Base-by-base conservation (phyloP, 2,797 vertebrate genomes). In the Chelon labrosus region DNA sequence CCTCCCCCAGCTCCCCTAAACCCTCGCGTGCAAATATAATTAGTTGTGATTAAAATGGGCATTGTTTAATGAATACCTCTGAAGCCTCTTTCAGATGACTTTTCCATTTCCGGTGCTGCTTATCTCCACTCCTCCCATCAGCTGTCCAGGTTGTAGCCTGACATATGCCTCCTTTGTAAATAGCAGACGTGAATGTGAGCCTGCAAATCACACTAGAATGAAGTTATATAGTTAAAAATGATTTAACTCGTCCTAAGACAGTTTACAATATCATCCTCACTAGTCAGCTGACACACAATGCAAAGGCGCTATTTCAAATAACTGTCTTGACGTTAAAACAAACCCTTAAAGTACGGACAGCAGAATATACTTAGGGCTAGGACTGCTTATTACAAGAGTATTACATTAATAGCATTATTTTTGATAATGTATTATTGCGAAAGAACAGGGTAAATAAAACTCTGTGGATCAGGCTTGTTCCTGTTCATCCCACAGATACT, bases 41-140 rank as follows among this genome's bases (percentile, higher is more conserved):
- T 96, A 96, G 88, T 92, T 86, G 76, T 94, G 95, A 96, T 96
- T 94, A 96, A 96, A 96, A 94, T 75, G 90, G 94, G 85, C 91
- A 93, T 94, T 93, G 80, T 93, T 96, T 96, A 95, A 96, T 96
- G 95, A 96, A 95, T 94, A 88, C 87, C 80, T 39, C 71, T 25
- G 27, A 58, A 50, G 83, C 79, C 79, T 80, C 88, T 88, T 85
- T 85, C 84, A 87, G 70, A 31, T 39, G 51, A 78, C 82, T 79
- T 86, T 84, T 90, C 90, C 85, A 89, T 92, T 90, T 91, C 91
- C 84, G 78, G 70, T 60, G 7, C 64, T 53, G 54, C 86, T 86
- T 90, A 87, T 86, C 86, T 81, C 38, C 62, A 65, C 46, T 41
- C 70, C 51, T 51, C 65, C 78, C 70, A 70, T 78, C 88, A 77